Conservation (phyloP, 2,113 vertebrate genomes). For the Terrapene triunguis region DNA sequence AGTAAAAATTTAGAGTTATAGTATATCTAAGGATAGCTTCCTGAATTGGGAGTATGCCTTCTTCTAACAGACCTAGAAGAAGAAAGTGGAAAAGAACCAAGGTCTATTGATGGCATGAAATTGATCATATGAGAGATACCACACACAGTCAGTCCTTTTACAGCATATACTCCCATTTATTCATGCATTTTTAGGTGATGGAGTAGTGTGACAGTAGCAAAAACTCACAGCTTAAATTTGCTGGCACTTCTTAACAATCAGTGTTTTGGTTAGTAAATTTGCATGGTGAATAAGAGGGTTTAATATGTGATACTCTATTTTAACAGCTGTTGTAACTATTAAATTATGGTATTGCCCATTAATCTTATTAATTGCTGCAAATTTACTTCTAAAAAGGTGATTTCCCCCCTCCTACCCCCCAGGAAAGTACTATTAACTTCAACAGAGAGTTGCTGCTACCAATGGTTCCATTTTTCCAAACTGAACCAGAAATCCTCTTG, state of each 20-base stretch:
- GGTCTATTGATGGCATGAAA: background rate
- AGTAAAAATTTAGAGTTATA: background rate
- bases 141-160: background rate
- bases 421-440: slow-evolving; percentile 45
- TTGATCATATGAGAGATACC: slow-evolving; percentile 18
- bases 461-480: slow-evolving; percentile 20
- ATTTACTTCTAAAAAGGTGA: slow-evolving; percentile 26
- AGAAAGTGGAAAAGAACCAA: background rate
- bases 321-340: slow-evolving; percentile 43
- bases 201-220: background rate
- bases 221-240: slow-evolving; percentile 21
- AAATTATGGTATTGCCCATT: slow-evolving; percentile 29
- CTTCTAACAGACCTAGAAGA: background rate
- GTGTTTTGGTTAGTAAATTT: slow-evolving; percentile 4
- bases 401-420: background rate
- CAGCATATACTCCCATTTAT: background rate
- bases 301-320: slow-evolving; percentile 44
- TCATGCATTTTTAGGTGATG: background rate
- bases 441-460: slow-evolving; percentile 13
- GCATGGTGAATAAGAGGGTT: slow-evolving; percentile 10
- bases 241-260: background rate
- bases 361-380: slow-evolving; percentile 37
- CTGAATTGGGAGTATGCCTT: background rate
- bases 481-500: background rate
- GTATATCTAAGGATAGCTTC: background rate